phyloP scores from a whole-genome alignment of 2,888 invertebrate genomes.

The Corbicula japonica region DNA sequence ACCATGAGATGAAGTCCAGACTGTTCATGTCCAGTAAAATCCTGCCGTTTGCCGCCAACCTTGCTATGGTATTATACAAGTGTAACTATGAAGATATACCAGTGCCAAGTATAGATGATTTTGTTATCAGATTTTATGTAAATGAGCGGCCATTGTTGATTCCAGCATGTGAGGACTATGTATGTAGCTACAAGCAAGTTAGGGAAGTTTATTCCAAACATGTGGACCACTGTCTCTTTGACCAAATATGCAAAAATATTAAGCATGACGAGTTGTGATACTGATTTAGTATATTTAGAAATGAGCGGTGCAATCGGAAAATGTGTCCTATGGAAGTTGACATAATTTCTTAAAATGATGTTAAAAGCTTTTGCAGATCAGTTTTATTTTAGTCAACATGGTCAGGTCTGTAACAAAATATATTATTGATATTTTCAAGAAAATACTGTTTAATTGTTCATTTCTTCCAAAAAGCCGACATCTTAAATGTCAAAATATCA shows the following conservation, averaged over 20 bases:
- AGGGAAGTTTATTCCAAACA: constrained; percentile 67
- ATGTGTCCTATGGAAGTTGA: no score
- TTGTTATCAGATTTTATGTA: constrained; percentile 78
- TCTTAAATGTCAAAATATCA: no score
- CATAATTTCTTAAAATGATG: no score
- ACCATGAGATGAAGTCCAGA: constrained; percentile 74
- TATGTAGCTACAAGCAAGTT: constrained; percentile 76
- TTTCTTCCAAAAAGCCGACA: no score
- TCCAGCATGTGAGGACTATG: constrained; percentile 77
- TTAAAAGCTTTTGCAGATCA: no score
- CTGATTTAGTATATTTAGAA: no score
- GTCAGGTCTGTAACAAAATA: no score
- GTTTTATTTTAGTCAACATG: no score
- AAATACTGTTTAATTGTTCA: no score
- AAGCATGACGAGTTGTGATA: constrained; percentile 63
- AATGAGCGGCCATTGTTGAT: constrained; percentile 80
- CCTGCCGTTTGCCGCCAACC: constrained; percentile 86
- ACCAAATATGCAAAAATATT: constrained; percentile 68
- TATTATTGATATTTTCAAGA: no score
- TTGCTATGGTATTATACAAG: constrained; percentile 85
- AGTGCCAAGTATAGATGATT: constrained; percentile 63
- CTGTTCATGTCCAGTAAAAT: constrained; percentile 85
- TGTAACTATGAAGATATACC: constrained; percentile 71
- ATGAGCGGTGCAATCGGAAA: no score
- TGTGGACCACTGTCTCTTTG: constrained; percentile 79